Evolutionary conservation across 2,797 vertebrate species (phyloP), one percentile per base, ranked within the genome.

Genomic region (Melopsittacus undulatus): DNA sequence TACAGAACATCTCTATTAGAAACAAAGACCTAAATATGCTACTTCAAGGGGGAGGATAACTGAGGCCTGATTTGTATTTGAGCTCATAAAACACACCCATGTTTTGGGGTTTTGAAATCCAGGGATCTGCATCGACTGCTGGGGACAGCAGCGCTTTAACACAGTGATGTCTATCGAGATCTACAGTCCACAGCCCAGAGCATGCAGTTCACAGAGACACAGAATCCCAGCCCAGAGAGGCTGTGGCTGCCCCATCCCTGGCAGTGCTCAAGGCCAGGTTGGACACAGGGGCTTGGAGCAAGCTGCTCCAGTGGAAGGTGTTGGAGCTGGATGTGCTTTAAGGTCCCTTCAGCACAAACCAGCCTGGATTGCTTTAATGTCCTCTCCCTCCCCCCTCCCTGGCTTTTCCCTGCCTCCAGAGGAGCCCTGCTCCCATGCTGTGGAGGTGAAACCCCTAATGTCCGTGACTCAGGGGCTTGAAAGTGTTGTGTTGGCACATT

Each of bases 391-490:
- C 38, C 32, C 5, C 12, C 12, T 21, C 45, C 34, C 24, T 26
- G n/a, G 9, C 1, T 26, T 63, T 42, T 16, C 80, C 20, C 48
- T 26, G 42, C 26, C 48, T 30, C 66, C 17, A 10, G 57, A 15
- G 32, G 18, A 38, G 23, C 49, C 11, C 23, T 20, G 57, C 46
- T 54, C 51, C 54, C 16, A 2, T 3, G 8, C 49, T 8, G 22
- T 1, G 1, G 49, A 20, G 42, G 29, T 4, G 17, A 13, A 15
- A 32, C 49, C 32, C 63, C 38, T 11, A 15, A 45, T 0, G 6
- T 7, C 5, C 1, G 0, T 1, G 2, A 16, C n/a, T 27, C 1
- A 7, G 40, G 45, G 17, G 9, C 54, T 61, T 45, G 4, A 40
- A 63, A n/a, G 9, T 10, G 27, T 12, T 29, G 42, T 7, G 17